Evolutionary conservation across 2,113 vertebrate species (phyloP).

Genomic region (Copsychus sechellarum): DNA sequence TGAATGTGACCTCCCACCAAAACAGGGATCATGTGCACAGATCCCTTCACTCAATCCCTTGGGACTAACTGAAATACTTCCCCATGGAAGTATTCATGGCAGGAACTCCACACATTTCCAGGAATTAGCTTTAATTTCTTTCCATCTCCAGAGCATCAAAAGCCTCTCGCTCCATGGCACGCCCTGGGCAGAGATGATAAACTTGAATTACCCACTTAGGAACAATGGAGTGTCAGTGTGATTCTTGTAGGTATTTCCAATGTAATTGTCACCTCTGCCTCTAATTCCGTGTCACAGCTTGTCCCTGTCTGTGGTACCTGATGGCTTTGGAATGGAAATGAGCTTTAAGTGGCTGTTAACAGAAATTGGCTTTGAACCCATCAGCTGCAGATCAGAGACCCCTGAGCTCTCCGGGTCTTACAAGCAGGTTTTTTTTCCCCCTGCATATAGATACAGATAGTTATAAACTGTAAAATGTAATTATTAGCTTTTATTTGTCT

Average conservation of each 20-base stretch:
- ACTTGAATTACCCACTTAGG: background rate
- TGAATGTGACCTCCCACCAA: background rate
- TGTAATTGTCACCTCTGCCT: conserved; percentile 23
- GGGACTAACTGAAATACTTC: background rate
- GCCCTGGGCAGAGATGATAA: background rate
- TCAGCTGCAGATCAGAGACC: background rate
- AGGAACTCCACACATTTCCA: background rate
- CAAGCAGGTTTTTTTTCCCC: background rate
- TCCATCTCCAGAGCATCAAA: background rate
- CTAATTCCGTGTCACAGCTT: conserved; percentile 23
- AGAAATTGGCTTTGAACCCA: conserved; percentile 21
- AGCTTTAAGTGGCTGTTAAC: conserved; percentile 28
- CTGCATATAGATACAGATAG: background rate
- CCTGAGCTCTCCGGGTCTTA: background rate
- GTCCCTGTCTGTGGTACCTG: background rate
- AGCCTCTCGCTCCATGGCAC: background rate
- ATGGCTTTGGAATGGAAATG: conserved; percentile 24
- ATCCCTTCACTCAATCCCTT: background rate
- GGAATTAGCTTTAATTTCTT: background rate
- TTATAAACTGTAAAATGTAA: background rate
- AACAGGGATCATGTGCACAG: background rate
- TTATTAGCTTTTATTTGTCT: background rate
- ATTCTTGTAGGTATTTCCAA: background rate
- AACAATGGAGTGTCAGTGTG: background rate
- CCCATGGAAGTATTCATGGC: background rate